phyloP scores from a whole-genome alignment of 2,113 vertebrate species.

The Malurus elegans region DNA sequence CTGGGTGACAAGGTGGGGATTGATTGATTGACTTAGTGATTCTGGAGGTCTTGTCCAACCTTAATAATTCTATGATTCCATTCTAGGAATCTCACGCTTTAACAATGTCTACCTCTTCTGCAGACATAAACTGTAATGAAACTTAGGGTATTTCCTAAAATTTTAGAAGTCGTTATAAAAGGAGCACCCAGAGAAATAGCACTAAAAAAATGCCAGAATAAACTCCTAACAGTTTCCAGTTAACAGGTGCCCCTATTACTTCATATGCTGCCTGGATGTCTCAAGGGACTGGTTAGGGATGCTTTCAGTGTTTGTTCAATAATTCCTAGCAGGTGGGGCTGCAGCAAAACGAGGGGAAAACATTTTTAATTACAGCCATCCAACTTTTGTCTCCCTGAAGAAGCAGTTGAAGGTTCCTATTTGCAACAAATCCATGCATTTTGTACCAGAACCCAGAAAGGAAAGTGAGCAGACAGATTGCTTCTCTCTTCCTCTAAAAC shows the following conservation, averaged over 20 bases:
- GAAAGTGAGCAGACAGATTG: background rate
- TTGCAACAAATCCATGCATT: background rate
- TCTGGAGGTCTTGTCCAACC: background rate
- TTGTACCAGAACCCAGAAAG: background rate
- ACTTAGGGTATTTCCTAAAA: background rate
- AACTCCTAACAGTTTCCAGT: background rate
- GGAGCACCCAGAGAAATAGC: background rate
- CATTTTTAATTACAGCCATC: background rate
- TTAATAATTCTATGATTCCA: background rate
- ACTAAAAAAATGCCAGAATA: background rate
- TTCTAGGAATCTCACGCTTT: background rate
- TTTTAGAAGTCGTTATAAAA: background rate
- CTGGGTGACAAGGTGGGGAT: background rate
- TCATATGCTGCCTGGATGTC: background rate
- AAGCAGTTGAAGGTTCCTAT: background rate
- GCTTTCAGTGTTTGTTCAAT: background rate
- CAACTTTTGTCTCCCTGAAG: background rate
- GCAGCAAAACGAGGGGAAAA: background rate
- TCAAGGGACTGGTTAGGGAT: background rate
- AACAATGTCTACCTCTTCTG: background rate
- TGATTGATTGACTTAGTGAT: rapidly evolving
- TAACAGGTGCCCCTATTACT: background rate
- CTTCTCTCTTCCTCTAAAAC: background rate
- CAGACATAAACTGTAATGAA: background rate
- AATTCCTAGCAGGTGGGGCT: background rate